phyloP scores from a whole-genome alignment of 1,140 invertebrate genomes.

The Penaeus indicus region DNA sequence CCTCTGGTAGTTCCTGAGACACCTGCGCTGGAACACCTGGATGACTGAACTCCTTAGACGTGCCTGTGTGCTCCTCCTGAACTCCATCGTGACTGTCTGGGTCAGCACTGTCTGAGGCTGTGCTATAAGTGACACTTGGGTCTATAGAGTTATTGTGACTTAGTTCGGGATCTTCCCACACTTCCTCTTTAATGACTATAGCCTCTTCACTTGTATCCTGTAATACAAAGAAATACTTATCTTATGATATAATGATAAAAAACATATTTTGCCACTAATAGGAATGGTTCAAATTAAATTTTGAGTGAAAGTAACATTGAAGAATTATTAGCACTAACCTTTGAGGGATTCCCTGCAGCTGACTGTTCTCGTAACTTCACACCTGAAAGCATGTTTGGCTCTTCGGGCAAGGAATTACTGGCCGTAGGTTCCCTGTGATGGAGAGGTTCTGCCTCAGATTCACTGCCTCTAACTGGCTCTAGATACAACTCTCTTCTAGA shows the following conservation, averaged over 20 bases:
- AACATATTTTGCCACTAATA: no score
- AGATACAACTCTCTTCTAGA: no score
- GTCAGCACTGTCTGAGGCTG: not conserved
- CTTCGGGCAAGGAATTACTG: no score
- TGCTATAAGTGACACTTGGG: not conserved
- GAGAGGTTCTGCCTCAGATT: no score
- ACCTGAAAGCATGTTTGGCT: no score
- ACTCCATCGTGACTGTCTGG: not conserved
- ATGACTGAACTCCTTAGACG: constrained; percentile 37
- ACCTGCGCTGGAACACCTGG: not conserved
- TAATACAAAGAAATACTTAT: not conserved
- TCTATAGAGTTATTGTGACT: constrained; percentile 2
- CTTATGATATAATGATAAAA: not conserved
- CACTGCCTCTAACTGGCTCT: no score
- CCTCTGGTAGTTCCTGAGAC: constrained; percentile 36
- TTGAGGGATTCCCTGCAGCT: no score
- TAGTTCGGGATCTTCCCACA: constrained; percentile 34
- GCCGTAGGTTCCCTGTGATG: no score
- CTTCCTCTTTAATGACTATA: constrained; percentile 49
- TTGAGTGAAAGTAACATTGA: not conserved
- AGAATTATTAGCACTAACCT: no score
- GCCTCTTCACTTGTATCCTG: constrained; percentile 1
- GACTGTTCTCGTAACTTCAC: no score
- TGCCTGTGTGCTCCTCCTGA: not conserved
- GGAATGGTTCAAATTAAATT: not conserved